phyloP scores from a whole-genome alignment of 2,113 vertebrate genomes.

The Scomber japonicus region DNA sequence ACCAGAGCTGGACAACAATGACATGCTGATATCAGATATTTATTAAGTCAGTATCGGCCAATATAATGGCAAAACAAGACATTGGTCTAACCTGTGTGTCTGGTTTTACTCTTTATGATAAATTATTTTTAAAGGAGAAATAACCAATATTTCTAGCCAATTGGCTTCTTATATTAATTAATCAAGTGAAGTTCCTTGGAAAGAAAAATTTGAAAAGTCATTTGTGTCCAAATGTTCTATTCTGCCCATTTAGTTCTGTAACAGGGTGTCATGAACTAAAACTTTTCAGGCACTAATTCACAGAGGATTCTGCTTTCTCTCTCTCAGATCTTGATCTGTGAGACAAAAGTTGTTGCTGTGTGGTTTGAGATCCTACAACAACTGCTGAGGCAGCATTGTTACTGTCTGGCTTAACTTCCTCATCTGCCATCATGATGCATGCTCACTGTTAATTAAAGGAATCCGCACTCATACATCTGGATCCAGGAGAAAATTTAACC shows the following conservation, averaged over 20 bases:
- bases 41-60: not conserved
- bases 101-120: conserved; percentile 36
- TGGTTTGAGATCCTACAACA: conserved; percentile 10
- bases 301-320: not conserved
- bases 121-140: conserved; percentile 35
- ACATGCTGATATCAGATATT: not conserved
- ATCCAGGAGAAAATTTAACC: conserved; percentile 45
- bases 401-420: conserved; percentile 51
- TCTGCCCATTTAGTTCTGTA: conserved; percentile 22
- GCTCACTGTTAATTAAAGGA: conserved; percentile 63
- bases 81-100: conserved; percentile 7
- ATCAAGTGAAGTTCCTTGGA: conserved; percentile 26
- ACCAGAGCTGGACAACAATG: not conserved
- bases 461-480: conserved; percentile 18
- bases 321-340: conserved; percentile 5
- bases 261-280: not conserved
- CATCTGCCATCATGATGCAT: conserved; percentile 49
- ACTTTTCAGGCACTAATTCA: not conserved
- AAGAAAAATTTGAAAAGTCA: conserved; percentile 25
- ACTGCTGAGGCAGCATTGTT: conserved; percentile 51
- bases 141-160: conserved; percentile 44
- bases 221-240: conserved; percentile 37
- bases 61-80: not conserved
- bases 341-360: not conserved
- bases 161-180: conserved; percentile 40